Evolutionary conservation across 2,113 vertebrate species (phyloP).

Genomic region (Psilopogon haemacephalus): DNA sequence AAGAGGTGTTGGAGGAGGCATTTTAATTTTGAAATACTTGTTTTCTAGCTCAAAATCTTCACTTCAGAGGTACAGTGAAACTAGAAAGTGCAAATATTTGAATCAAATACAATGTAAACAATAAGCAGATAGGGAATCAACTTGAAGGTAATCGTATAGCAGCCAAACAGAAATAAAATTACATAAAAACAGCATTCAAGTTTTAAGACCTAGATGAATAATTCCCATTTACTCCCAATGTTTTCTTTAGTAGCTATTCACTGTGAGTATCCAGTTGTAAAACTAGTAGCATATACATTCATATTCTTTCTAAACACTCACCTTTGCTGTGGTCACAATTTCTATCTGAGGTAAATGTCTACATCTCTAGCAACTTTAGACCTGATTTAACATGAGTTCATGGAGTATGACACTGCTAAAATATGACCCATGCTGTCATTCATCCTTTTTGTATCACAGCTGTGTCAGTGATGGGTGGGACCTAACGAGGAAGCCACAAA

Average conservation of each 20-base stretch:
- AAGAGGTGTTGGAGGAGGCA: background rate
- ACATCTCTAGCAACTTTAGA: background rate
- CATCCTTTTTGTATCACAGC: background rate
- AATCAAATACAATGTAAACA: background rate
- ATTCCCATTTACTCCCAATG: background rate
- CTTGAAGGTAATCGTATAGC: background rate
- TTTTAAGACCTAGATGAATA: background rate
- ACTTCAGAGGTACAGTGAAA: background rate
- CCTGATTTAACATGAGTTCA: background rate
- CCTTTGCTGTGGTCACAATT: background rate
- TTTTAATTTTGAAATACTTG: background rate
- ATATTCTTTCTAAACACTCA: background rate
- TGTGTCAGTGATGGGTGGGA: background rate
- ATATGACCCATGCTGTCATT: background rate
- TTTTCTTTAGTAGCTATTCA: background rate
- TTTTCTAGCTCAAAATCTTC: background rate
- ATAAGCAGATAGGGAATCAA: background rate
- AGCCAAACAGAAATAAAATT: background rate
- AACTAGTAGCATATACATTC: background rate
- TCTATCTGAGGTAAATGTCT: background rate
- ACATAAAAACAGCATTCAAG: background rate
- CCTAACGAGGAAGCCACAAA: slow-evolving; percentile 10
- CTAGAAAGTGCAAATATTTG: background rate
- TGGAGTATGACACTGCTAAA: background rate
- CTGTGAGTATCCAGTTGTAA: background rate